Percentiles rank a stretch among this genome's conserved stretches.
Evolutionary conservation across 1,140 invertebrate genomes (phyloP).

Genomic region (Reticulitermes speratus): DNA sequence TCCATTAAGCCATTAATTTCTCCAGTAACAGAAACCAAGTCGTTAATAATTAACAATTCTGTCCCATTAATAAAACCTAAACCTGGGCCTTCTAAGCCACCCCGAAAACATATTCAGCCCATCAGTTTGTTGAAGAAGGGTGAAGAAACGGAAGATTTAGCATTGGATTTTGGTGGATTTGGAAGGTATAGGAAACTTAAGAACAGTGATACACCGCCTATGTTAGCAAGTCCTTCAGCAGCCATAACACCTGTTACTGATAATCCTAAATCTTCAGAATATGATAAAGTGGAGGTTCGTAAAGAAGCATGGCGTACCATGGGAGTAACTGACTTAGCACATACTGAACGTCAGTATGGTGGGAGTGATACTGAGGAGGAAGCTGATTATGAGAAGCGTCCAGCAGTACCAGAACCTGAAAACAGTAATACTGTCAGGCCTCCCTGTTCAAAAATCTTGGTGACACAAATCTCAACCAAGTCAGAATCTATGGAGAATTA

Average conservation of each 20-base stretch:
- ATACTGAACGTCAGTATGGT: constrained; percentile 52
- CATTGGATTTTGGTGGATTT: constrained; percentile 21
- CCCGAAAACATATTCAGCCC: constrained; percentile 29
- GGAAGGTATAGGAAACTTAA: constrained; percentile 8
- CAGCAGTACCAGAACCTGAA: not conserved
- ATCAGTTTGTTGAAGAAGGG: not conserved
- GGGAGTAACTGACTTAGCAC: constrained; percentile 67
- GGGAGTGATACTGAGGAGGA: constrained; percentile 40
- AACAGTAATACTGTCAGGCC: not conserved
- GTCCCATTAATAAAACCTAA: constrained; percentile 22
- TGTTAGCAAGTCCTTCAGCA: not conserved
- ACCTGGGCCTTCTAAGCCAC: constrained; percentile 33
- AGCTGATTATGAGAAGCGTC: constrained; percentile 24
- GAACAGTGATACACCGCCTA: not conserved
- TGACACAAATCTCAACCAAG: constrained; percentile 25
- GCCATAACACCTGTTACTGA: not conserved
- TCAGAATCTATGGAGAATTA: constrained; percentile 49
- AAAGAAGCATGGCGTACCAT: constrained; percentile 76
- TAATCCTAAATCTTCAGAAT: constrained; percentile 41
- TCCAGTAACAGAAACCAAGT: constrained; percentile 2
- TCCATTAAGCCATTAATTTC: constrained; percentile 2
- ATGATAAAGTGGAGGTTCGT: constrained; percentile 67
- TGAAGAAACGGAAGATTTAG: constrained; percentile 10
- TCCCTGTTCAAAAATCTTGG: constrained; percentile 27
- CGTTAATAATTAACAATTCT: not conserved